Evolutionary conservation across 2,888 invertebrate genomes (phyloP), one percentile per base, ranked within the genome.

Genomic region (Melieria picta): DNA sequence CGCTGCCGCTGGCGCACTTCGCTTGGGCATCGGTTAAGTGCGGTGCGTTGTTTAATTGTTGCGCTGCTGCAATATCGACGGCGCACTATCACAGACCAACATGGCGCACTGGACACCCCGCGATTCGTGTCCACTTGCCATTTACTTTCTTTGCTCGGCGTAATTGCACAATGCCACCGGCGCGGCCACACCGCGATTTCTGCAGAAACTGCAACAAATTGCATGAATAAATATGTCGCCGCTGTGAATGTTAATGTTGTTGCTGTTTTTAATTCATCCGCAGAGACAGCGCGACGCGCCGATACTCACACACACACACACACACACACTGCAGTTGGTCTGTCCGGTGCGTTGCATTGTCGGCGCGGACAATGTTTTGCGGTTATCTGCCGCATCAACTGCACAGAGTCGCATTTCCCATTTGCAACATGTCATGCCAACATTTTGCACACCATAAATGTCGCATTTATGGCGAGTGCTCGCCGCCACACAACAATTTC

Each of bases 111-210:
- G 9, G 9, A 58, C 60, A 30, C 50, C 50, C 11, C 42, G 45
- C 50, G n/a, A 58, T 60, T 67, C 67, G 67, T 67, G 67, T 60
- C n/a, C 30, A 50, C 11, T n/a, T 6, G 58, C 43, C 60, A 60
- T 67, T 50, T 60, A 57, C 16, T 45, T 60, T 67, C 50, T 9
- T 16, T 5, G 48, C 4, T 5, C 5, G 5, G 47, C 6, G 43
- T 57, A 60, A 60, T 50, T 60, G 67, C n/a, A 52, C 52, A 43
- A 60, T 5, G 42, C 43, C 43, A n/a, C 10, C 46, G 11, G 13
- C 43, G 45, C 60, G 46, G 7, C 60, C 13, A 45, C 43, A 43
- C 11, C 57, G 16, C 5, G 43, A n/a, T 42, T 45, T 45, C 43
- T 30, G 58, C 6, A 30, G 30, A 30, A 30, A 43, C 45, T 5